Conservation (phyloP, 2,113 vertebrate genomes). For the Pomatorhinus ruficollis region DNA sequence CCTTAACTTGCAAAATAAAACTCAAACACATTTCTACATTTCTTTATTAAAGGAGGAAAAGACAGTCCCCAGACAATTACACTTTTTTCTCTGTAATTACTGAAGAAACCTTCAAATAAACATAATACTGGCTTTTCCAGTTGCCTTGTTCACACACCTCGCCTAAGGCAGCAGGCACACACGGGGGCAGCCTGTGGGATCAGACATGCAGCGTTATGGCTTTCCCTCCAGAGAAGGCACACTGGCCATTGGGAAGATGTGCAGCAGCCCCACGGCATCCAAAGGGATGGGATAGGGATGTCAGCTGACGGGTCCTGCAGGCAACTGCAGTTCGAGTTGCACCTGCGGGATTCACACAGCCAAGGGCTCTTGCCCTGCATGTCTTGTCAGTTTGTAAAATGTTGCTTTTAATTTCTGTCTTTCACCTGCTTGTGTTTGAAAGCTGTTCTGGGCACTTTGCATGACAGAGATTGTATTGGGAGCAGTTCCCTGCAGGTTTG, state of each 20-base stretch:
- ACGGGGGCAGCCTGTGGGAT: neutral
- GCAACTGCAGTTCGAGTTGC: rapidly evolving
- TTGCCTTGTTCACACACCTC: neutral
- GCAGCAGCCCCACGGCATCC: neutral
- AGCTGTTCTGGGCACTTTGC: neutral
- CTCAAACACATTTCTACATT: neutral
- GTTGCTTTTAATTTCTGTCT: neutral
- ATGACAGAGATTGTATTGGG: neutral
- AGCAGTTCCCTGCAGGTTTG: neutral
- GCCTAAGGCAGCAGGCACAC: rapidly evolving
- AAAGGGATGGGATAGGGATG: neutral
- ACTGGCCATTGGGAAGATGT: rapidly evolving
- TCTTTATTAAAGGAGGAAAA: neutral
- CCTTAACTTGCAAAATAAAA: neutral
- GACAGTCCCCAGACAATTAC: neutral
- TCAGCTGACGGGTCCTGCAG: neutral
- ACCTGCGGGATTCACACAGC: rapidly evolving
- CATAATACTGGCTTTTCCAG: rapidly evolving
- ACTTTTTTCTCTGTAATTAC: neutral
- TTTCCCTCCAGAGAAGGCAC: neutral
- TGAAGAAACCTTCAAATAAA: neutral
- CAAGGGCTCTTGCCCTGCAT: neutral
- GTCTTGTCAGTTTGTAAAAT: neutral
- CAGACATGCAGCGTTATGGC: neutral
- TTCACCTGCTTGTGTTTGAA: neutral